phyloP scores from a whole-genome alignment of 2,888 invertebrate species.

The Agrotis exclamationis region DNA sequence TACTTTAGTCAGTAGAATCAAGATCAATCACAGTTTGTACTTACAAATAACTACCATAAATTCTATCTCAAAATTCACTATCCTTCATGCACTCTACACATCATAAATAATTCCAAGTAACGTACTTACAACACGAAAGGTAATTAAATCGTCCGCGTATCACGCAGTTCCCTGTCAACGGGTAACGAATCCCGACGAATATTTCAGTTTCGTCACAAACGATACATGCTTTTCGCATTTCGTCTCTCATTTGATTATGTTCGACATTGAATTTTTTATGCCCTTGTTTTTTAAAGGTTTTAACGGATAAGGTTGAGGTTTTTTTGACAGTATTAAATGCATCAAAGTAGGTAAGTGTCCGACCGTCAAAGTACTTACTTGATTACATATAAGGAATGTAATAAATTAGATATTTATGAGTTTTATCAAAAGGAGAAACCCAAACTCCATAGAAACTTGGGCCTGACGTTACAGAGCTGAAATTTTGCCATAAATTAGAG shows the following conservation, averaged over 20 bases:
- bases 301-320: background rate
- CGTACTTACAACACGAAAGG: slow-evolving; percentile 11
- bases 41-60: background rate
- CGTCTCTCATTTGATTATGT: slow-evolving; percentile 40
- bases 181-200: slow-evolving; percentile 45
- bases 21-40: background rate
- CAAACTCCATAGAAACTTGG: too few species aligned
- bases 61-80: background rate
- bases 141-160: slow-evolving; percentile 32
- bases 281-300: slow-evolving; percentile 5
- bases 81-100: background rate
- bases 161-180: slow-evolving; percentile 37
- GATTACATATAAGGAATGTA: too few species aligned
- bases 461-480: too few species aligned
- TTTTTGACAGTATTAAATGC: background rate
- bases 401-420: too few species aligned
- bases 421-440: too few species aligned
- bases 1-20: too few species aligned
- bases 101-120: background rate
- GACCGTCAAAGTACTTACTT: too few species aligned
- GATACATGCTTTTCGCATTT: slow-evolving; percentile 59
- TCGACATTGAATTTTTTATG: background rate
- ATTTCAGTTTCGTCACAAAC: slow-evolving; percentile 33
- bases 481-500: too few species aligned
- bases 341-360: background rate